Conservation (phyloP, 2,113 vertebrate species). For the Martes martes region DNA sequence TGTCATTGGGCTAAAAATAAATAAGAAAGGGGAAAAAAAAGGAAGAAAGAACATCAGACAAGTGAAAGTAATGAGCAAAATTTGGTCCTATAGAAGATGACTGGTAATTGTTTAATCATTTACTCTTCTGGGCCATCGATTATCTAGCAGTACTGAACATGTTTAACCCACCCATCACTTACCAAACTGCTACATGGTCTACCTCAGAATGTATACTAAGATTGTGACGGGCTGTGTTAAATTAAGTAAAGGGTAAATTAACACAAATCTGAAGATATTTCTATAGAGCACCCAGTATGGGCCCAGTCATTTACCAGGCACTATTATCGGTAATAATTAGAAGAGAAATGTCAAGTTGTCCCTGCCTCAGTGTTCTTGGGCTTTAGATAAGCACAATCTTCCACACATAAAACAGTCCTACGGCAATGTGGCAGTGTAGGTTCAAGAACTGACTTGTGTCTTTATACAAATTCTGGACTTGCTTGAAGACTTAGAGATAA, state of each 20-base stretch:
- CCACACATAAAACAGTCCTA: neutral
- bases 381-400: neutral
- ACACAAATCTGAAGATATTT: neutral
- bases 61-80: neutral
- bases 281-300: neutral
- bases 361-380: neutral
- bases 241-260: neutral
- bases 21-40: neutral
- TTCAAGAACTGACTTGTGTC: neutral
- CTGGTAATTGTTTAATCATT: neutral
- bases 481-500: neutral
- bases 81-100: neutral
- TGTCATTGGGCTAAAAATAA: neutral
- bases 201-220: neutral
- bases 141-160: neutral
- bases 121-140: neutral
- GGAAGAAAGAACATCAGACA: neutral
- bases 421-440: neutral
- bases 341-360: neutral
- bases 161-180: neutral
- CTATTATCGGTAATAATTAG: neutral
- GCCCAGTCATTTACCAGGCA: neutral
- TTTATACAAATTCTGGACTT: neutral
- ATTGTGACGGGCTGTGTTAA: neutral
- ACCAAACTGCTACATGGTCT: neutral